phyloP scores from a whole-genome alignment of 2,113 vertebrate genomes.

The Lynx canadensis region DNA sequence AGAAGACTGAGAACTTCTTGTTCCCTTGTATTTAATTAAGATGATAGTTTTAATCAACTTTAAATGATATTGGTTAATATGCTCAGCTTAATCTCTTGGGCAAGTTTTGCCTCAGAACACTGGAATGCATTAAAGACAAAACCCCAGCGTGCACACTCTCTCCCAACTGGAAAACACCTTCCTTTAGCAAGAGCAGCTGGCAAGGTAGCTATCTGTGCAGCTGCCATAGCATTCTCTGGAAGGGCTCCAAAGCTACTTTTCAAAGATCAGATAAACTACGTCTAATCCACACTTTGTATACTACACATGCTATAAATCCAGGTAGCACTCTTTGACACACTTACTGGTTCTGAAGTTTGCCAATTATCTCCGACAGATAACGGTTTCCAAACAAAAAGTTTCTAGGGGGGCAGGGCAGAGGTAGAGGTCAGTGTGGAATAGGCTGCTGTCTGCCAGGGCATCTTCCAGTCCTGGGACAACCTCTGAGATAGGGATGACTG shows the following conservation, averaged over 20 bases:
- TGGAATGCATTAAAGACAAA: conserved; percentile 66
- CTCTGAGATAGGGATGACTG: not conserved
- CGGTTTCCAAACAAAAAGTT: conserved; percentile 3
- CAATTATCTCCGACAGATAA: not conserved
- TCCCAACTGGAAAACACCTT: conserved; percentile 29
- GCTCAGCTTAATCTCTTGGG: conserved; percentile 54
- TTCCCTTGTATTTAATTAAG: conserved; percentile 82
- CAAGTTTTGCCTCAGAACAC: conserved; percentile 56
- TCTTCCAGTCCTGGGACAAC: not conserved
- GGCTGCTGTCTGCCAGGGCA: not conserved
- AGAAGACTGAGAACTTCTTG: conserved; percentile 79
- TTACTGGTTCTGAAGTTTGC: not conserved
- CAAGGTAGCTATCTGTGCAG: not conserved
- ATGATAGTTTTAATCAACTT: conserved; percentile 83
- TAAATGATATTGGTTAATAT: conserved; percentile 71
- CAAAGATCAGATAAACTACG: not conserved
- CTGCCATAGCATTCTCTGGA: not conserved
- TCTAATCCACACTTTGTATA: not conserved
- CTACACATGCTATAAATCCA: not conserved
- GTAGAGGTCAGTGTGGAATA: not conserved
- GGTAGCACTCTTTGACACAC: not conserved
- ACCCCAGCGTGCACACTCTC: not conserved
- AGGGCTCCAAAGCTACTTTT: conserved; percentile 20
- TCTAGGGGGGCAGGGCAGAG: not conserved
- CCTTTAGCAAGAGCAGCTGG: accelerated